Conservation (phyloP, 37 sponge, comb jelly and placozoan genomes). For the Petrosia ficiformis region DNA sequence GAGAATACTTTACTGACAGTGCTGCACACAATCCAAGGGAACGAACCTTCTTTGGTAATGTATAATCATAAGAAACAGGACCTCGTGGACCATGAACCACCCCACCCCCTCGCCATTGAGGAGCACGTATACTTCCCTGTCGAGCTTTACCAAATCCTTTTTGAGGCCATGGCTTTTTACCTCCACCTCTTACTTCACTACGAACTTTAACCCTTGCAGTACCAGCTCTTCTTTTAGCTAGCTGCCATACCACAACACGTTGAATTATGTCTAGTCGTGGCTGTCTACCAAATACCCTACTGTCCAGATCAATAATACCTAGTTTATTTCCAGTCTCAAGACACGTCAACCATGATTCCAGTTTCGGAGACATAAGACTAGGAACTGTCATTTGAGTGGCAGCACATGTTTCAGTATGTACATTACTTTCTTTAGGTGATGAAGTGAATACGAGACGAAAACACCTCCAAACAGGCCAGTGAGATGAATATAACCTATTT, state of each 20-base stretch:
- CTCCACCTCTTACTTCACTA: conserved; percentile 90
- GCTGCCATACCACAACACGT: conserved; percentile 86
- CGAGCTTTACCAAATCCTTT: conserved; percentile 84
- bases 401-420: too few species aligned
- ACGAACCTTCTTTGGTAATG: conserved; percentile 77
- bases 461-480: too few species aligned
- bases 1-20: conserved; percentile 80
- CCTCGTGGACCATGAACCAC: conserved; percentile 87
- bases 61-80: conserved; percentile 71
- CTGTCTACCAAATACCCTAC: conserved; percentile 62
- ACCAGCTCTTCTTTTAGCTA: conserved; percentile 76
- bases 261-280: conserved; percentile 88
- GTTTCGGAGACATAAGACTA: too few species aligned
- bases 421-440: too few species aligned
- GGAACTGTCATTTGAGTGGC: too few species aligned
- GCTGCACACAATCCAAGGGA: conserved; percentile 66
- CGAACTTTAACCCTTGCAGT: conserved; percentile 79
- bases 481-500: too few species aligned
- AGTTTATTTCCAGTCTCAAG: conserved; percentile 62
- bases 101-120: conserved; percentile 77
- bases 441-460: too few species aligned
- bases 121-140: conserved; percentile 88
- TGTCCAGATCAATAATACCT: conserved; percentile 58
- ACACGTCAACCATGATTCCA: conserved; percentile 54
- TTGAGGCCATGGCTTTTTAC: conserved; percentile 83